Evolutionary conservation across 2,888 invertebrate species (phyloP).

Genomic region (Eilema sororculum): DNA sequence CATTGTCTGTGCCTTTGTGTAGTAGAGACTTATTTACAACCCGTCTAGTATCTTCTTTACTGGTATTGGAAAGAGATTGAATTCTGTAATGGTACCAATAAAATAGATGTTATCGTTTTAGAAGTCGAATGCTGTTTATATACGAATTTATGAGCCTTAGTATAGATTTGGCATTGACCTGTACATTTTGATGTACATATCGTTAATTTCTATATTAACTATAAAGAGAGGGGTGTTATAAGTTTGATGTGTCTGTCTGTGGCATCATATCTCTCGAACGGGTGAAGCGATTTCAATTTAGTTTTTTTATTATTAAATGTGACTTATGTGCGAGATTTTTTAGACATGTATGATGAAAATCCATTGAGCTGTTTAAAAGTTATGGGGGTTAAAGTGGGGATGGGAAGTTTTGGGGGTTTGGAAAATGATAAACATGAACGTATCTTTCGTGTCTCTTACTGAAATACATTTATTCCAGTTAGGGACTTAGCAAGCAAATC

Average conservation of each 20-base stretch:
- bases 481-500: no score
- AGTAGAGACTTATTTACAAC: background rate
- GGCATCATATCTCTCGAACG: no score
- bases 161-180: background rate
- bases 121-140: background rate
- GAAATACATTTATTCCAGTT: no score
- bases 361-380: no score
- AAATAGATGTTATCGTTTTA: constrained; percentile 24
- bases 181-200: background rate
- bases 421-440: background rate
- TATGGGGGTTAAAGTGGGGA: no score
- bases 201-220: background rate
- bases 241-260: no score
- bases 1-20: background rate
- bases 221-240: no score
- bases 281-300: no score
- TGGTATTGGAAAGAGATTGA: constrained; percentile 18
- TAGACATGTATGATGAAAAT: no score
- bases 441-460: background rate
- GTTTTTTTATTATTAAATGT: no score
- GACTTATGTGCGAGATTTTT: no score
- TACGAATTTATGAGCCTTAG: background rate
- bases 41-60: background rate
- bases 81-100: constrained; percentile 21
- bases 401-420: no score